These are phyloP conservation scores for Pipa parva DNA, from an alignment of 2,113 vertebrate genomes.

Conservation along the genomic window DNA sequence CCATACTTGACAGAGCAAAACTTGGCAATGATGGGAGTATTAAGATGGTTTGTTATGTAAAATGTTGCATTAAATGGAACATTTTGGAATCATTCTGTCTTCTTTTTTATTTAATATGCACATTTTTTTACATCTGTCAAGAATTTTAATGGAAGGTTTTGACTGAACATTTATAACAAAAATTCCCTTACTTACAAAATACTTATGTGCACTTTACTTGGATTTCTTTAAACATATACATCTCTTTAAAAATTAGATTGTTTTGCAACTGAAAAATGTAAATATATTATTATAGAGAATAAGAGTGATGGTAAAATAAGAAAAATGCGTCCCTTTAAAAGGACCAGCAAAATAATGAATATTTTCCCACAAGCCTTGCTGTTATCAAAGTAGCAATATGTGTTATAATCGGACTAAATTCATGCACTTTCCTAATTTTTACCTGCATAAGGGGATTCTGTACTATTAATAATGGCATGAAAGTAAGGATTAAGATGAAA, in stretches of 20 bases:
- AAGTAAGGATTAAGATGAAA: too few species aligned
- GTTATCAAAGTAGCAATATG: too few species aligned
- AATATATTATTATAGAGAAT: too few species aligned
- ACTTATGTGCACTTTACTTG: conserved; percentile 16
- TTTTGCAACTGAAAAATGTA: too few species aligned
- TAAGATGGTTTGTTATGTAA: conserved; percentile 38
- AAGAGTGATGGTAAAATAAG: too few species aligned
- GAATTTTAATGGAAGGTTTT: conserved; percentile 29
- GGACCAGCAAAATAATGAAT: too few species aligned
- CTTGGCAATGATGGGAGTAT: conserved; percentile 27
- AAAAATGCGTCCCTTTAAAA: too few species aligned
- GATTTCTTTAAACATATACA: conserved; percentile 1
- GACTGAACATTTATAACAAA: conserved; percentile 20
- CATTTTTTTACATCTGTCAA: conserved; percentile 29
- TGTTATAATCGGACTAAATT: too few species aligned
- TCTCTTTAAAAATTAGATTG: conserved; percentile 14
- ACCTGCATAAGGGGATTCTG: too few species aligned
- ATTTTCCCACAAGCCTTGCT: too few species aligned
- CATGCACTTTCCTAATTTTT: too few species aligned
- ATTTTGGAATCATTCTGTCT: conserved; percentile 16
- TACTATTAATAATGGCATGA: too few species aligned
- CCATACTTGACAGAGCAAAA: conserved; percentile 21
- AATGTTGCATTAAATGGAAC: conserved; percentile 29
- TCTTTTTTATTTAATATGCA: conserved; percentile 27
- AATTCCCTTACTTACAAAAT: conserved; percentile 10